These are phyloP conservation scores for Heliothis peltigera DNA, from an alignment of 2,888 invertebrate genomes.

Conservation along the genomic window DNA sequence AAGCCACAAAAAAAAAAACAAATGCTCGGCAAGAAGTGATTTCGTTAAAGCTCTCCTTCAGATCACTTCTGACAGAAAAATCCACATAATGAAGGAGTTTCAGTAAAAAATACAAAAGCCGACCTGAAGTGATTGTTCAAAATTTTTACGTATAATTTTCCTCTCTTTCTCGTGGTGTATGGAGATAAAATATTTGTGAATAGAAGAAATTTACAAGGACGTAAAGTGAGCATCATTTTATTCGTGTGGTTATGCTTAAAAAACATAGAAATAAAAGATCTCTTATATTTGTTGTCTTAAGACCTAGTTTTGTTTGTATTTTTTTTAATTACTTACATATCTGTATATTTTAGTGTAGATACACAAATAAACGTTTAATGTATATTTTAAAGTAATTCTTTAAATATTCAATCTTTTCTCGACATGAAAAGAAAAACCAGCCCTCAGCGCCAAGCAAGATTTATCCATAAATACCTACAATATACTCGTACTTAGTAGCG, in stretches of 20 bases:
- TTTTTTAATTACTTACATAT: too few relatives aligned
- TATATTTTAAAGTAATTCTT: too few relatives aligned
- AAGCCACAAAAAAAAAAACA: neutral
- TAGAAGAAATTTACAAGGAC: neutral
- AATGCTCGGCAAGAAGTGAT: neutral
- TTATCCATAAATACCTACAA: too few relatives aligned
- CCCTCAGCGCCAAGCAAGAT: too few relatives aligned
- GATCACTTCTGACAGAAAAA: neutral
- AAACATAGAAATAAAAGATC: neutral
- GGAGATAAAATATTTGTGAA: neutral
- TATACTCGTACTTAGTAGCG: too few relatives aligned
- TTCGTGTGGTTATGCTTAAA: neutral
- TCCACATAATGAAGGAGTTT: conserved; percentile 1
- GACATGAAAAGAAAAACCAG: too few relatives aligned
- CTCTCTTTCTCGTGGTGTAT: neutral
- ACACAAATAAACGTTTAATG: too few relatives aligned
- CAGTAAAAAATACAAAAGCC: neutral
- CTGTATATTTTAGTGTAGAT: too few relatives aligned
- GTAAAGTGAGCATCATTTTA: neutral
- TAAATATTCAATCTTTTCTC: too few relatives aligned
- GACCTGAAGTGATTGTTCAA: neutral
- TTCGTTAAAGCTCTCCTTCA: neutral
- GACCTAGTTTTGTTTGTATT: too few relatives aligned
- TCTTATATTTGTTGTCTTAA: too few relatives aligned
- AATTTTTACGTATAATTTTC: conserved; percentile 9